Percentiles rank a stretch among this genome's conserved stretches.
These are phyloP conservation scores for Nomada lathburiana DNA, from an alignment of 2,888 invertebrate species.

Conservation along the genomic window DNA sequence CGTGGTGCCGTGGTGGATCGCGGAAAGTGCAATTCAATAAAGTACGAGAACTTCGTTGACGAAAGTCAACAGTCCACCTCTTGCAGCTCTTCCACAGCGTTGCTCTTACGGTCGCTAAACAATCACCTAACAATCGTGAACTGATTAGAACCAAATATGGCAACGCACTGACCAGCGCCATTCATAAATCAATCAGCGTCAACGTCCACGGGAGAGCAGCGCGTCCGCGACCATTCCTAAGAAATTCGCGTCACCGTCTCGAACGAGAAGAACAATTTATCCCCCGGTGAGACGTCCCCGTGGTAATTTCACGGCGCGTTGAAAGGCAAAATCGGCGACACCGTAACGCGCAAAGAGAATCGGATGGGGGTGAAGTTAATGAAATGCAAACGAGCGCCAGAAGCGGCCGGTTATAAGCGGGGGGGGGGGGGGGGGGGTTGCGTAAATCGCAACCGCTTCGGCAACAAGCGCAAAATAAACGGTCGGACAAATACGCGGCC, in stretches of 20 bases:
- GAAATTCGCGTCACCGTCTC: background rate
- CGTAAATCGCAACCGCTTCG: constrained; percentile 57
- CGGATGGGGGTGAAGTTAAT: constrained; percentile 74
- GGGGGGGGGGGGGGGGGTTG: constrained; percentile 57
- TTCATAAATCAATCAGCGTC: constrained; percentile 34
- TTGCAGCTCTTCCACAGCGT: background rate
- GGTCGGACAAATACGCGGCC: constrained; percentile 71
- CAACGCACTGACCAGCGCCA: background rate
- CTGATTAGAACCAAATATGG: constrained; percentile 8
- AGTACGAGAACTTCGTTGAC: too few species aligned
- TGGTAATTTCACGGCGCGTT: constrained; percentile 36
- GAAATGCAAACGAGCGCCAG: constrained; percentile 78
- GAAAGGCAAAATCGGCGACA: constrained; percentile 53
- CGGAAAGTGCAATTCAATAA: too few species aligned
- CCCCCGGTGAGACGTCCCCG: constrained; percentile 4
- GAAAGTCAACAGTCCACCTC: too few species aligned
- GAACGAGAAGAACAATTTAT: constrained; percentile 50
- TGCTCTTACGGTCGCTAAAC: too few species aligned
- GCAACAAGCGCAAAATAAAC: constrained; percentile 76
- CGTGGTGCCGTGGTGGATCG: too few species aligned
- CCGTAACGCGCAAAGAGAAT: constrained; percentile 64
- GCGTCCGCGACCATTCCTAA: background rate
- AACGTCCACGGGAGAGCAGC: constrained; percentile 27
- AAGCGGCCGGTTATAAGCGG: constrained; percentile 54
- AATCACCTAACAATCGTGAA: constrained; percentile 9